Evolutionary conservation across 2,797 vertebrate species (phyloP).

Genomic region (Epinephelus awoara): DNA sequence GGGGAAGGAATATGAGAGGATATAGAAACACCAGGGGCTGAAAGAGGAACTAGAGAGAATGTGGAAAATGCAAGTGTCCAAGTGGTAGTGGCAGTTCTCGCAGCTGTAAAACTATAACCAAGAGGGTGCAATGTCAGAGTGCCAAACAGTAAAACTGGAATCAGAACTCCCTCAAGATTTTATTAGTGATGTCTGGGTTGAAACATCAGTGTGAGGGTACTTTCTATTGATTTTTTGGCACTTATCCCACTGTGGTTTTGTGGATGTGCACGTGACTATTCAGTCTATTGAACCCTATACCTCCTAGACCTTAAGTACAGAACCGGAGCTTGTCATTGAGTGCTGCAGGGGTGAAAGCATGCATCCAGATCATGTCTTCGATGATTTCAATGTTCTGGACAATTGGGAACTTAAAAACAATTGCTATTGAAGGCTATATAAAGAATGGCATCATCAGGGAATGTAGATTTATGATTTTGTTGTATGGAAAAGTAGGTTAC

Average conservation of each 20-base stretch:
- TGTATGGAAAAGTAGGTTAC: too few relatives aligned
- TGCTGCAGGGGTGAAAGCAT: constrained; percentile 21
- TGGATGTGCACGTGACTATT: constrained; percentile 20
- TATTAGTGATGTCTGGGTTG: constrained; percentile 12
- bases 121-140: constrained; percentile 25
- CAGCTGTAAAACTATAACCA: constrained; percentile 30
- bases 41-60: constrained; percentile 3
- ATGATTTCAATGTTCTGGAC: too few relatives aligned
- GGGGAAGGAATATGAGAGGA: constrained; percentile 6
- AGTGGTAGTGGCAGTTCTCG: constrained; percentile 1
- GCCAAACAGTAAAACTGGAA: constrained; percentile 41
- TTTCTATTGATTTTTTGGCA: constrained; percentile 33
- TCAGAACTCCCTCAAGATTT: constrained; percentile 26
- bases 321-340: constrained; percentile 11
- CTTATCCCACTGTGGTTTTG: constrained; percentile 23
- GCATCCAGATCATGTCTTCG: background rate
- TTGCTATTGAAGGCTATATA: too few relatives aligned
- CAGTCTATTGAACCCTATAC: constrained; percentile 19
- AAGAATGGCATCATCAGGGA: too few relatives aligned
- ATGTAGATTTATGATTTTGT: too few relatives aligned
- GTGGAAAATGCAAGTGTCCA: constrained; percentile 21
- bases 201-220: constrained; percentile 23
- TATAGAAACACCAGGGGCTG: constrained; percentile 7
- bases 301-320: constrained; percentile 5
- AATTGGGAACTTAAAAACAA: too few relatives aligned